These are phyloP conservation scores for Megalops cyprinoides DNA, from an alignment of 2,797 vertebrate genomes.

Conservation along the genomic window DNA sequence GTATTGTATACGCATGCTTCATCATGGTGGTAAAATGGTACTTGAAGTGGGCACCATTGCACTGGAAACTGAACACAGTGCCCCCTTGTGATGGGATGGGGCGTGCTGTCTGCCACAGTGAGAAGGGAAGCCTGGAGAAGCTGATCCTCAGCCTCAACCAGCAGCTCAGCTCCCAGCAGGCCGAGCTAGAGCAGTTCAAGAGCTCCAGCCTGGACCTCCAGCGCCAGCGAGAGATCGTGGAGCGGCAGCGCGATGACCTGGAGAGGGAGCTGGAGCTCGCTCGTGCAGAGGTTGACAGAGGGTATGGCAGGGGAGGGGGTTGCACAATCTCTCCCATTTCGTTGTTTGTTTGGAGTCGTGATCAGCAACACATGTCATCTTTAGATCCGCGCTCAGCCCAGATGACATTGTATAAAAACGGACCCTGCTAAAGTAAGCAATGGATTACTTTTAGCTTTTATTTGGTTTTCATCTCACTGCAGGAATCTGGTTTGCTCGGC, in stretches of 20 bases:
- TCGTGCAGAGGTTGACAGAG: constrained; percentile 69
- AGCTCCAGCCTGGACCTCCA: constrained; percentile 68
- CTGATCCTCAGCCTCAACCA: constrained; percentile 62
- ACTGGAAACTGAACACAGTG: too few relatives aligned
- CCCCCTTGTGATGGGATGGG: too few relatives aligned
- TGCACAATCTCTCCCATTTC: constrained; percentile 27
- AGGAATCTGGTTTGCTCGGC: constrained; percentile 62
- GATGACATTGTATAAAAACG: constrained; percentile 55
- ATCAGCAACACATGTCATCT: constrained; percentile 75
- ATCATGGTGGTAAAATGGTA: too few relatives aligned
- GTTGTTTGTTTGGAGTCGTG: constrained; percentile 66
- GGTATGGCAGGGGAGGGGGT: constrained; percentile 60
- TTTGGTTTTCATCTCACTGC: constrained; percentile 49
- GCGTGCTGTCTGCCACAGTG: constrained; percentile 57
- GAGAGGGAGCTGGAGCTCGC: constrained; percentile 66
- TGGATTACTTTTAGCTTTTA: constrained; percentile 39
- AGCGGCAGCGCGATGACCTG: constrained; percentile 74
- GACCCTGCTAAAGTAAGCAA: constrained; percentile 32
- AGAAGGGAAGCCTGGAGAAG: constrained; percentile 72
- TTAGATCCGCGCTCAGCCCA: constrained; percentile 51
- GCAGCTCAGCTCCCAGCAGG: constrained; percentile 57
- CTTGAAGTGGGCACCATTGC: too few relatives aligned
- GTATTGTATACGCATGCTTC: too few relatives aligned
- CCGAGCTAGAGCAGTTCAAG: constrained; percentile 68
- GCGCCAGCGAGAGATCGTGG: constrained; percentile 68